Evolutionary conservation across 2,888 invertebrate species (phyloP).

Genomic region (Cheilosia impressa): DNA sequence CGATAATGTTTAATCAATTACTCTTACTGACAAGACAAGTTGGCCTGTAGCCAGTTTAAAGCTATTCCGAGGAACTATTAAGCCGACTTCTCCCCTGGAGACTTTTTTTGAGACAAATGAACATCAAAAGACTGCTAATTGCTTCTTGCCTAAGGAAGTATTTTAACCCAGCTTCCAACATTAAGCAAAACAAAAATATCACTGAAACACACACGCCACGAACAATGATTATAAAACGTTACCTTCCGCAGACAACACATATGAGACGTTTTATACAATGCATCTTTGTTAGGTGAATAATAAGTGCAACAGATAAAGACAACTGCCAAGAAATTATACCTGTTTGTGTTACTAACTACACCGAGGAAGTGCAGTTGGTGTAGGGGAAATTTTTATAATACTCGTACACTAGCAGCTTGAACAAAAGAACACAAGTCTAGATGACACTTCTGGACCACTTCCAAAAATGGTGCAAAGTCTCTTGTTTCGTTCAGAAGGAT

Average conservation of each 20-base stretch:
- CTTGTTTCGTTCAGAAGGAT: conserved; percentile 32
- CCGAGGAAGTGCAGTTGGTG: neutral
- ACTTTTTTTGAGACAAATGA: too few relatives aligned
- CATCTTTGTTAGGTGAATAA: neutral
- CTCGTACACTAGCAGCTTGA: neutral
- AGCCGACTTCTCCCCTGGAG: too few relatives aligned
- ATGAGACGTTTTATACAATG: neutral
- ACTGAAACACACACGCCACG: too few relatives aligned
- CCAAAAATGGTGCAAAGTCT: conserved; percentile 30
- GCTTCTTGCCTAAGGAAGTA: too few relatives aligned
- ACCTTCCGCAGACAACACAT: neutral
- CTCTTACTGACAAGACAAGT: too few relatives aligned
- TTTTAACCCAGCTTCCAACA: too few relatives aligned
- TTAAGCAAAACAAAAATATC: too few relatives aligned
- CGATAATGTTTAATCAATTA: too few relatives aligned
- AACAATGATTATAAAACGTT: neutral
- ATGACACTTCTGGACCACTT: conserved; percentile 16
- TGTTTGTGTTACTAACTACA: neutral
- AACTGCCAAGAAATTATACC: conserved; percentile 4
- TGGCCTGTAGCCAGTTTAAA: too few relatives aligned
- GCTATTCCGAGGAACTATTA: too few relatives aligned
- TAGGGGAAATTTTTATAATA: neutral
- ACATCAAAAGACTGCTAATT: too few relatives aligned
- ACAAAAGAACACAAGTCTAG: conserved; percentile 9
- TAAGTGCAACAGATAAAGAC: conserved; percentile 4